Evolutionary conservation across 2,113 vertebrate species (phyloP).

Genomic region (Azemiops feae): DNA sequence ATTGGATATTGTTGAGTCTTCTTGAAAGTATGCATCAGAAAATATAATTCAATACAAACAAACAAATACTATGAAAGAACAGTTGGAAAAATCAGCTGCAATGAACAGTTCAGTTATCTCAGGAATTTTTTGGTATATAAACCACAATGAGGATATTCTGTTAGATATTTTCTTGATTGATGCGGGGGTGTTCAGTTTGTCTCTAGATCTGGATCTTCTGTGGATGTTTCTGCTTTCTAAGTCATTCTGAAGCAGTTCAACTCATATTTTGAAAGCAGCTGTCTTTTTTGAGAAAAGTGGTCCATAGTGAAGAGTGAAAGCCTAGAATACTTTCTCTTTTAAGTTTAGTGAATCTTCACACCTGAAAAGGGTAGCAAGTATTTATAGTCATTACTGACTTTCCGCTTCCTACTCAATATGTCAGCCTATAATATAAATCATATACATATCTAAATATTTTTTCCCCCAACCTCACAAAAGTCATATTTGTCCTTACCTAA

Average conservation of each 20-base stretch:
- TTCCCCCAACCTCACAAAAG: background rate
- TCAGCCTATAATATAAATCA: conserved; percentile 5
- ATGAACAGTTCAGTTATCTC: background rate
- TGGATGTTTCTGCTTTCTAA: background rate
- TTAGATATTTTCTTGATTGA: background rate
- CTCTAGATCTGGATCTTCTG: background rate
- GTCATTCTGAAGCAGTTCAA: no score
- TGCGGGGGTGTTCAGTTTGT: background rate
- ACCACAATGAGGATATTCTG: background rate
- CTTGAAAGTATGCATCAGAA: background rate
- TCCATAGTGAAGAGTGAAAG: background rate
- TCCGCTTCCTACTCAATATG: background rate
- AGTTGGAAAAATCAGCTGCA: background rate
- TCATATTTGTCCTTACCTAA: background rate
- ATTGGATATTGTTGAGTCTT: background rate
- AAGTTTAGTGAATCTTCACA: conserved; percentile 16
- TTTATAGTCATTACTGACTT: conserved; percentile 18
- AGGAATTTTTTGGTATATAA: no score
- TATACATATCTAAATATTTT: background rate
- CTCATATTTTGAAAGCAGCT: background rate
- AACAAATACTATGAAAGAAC: background rate
- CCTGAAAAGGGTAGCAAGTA: conserved; percentile 33
- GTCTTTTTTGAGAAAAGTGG: background rate
- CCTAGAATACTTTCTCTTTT: background rate
- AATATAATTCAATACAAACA: background rate